These are phyloP conservation scores for Myopa tessellatipennis DNA, from an alignment of 2,888 invertebrate species.

Conservation along the genomic window DNA sequence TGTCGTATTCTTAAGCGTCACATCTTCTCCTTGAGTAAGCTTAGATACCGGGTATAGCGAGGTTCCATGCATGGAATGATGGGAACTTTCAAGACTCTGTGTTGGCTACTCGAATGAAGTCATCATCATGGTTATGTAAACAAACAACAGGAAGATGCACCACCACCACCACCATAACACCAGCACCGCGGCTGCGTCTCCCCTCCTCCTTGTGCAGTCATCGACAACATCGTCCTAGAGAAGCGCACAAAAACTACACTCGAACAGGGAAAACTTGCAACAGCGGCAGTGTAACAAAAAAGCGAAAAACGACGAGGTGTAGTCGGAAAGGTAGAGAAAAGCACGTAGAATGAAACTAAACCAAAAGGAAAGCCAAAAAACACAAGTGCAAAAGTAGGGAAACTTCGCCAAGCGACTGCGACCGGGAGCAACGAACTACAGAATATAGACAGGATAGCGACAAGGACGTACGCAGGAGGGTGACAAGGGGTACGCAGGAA, in stretches of 20 bases:
- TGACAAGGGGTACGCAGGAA: not conserved
- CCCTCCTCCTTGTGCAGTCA: too few species aligned
- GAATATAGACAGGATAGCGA: too few species aligned
- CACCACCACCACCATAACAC: not conserved
- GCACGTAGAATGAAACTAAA: conserved; percentile 21
- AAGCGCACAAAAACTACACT: conserved; percentile 2
- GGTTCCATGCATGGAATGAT: not conserved
- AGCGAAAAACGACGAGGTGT: not conserved
- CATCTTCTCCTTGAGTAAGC: not conserved
- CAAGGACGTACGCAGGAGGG: not conserved
- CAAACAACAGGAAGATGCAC: conserved; percentile 17
- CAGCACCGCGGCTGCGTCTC: too few species aligned
- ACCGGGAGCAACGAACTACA: conserved; percentile 35
- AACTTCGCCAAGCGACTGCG: not conserved
- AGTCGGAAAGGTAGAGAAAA: not conserved
- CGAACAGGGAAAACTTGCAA: not conserved
- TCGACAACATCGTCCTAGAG: not conserved
- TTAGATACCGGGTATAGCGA: not conserved
- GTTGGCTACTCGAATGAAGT: not conserved
- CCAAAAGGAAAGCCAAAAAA: not conserved
- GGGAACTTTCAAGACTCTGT: not conserved
- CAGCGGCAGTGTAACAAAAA: not conserved
- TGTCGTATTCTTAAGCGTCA: not conserved
- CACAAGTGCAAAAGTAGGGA: conserved; percentile 11
- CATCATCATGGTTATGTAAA: conserved; percentile 23